Base-by-base conservation (phyloP, 2,888 invertebrate species). In the Clostera curtula region DNA sequence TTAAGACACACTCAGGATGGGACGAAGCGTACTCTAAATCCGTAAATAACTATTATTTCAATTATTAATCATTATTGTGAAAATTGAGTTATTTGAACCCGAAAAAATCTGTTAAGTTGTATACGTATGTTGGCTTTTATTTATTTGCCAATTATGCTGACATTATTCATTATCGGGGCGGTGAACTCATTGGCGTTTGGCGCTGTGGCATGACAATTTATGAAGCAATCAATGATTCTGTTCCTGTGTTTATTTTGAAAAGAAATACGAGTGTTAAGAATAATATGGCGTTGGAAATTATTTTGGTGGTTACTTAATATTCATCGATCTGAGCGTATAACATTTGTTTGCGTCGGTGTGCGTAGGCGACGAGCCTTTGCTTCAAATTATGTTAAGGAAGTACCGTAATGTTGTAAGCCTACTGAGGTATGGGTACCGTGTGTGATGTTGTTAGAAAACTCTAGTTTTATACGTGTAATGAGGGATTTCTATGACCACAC, bases 171-270 rank as follows among this genome's bases (percentile, higher is more conserved):
- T 71, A 64, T 55, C 50, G 60, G 52, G 45, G 53, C 48, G 49
- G 55, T 60, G 56, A 65, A 65, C 59, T 58, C 58, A 63, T 67
- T 61, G 59, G 56, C 56, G 56, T 52, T 53, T 52, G 35, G 56
- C 54, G 64, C 62, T 61, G 50, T 67, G n/a, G n/a, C 68, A 66
- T 70, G 68, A 68, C 74, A 76, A 79, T 76, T 77, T 79, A 76
- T 75, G 75, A 74, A 69, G 71, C 74, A 76, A 77, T 76, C 76
- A 72, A 60, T 64, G 67, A 64, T 69, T 64, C 64, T 70, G 67
- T 69, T 59, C 51, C 56, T 50, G 49, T 60, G 58, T 74, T 72
- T 74, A 72, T 76, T 71, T 62, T 55, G 55, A 60, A 10, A 61
- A 55, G 58, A 57, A 69, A 73, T 73, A 73, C 75, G 75, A 71